Evolutionary conservation across 2,113 vertebrate species (phyloP).

Genomic region (Psilopogon haemacephalus): DNA sequence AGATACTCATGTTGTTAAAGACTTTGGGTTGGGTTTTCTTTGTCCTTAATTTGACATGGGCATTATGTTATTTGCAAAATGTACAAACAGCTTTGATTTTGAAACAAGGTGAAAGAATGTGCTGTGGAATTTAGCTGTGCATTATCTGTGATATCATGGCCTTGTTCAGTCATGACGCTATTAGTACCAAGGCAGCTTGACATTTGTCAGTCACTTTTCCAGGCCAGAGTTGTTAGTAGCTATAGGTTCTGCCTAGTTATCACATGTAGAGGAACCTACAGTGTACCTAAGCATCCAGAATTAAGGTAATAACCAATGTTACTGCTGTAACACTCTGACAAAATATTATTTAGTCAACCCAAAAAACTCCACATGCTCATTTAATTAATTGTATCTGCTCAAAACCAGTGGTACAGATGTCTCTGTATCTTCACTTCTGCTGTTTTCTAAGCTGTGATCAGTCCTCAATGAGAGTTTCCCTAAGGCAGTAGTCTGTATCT

Average conservation of each 20-base stretch:
- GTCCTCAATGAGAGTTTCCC: not conserved
- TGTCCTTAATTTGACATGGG: not conserved
- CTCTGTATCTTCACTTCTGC: not conserved
- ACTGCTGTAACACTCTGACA: not conserved
- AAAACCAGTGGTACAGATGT: not conserved
- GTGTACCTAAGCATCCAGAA: not conserved
- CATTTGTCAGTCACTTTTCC: not conserved
- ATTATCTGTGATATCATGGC: not conserved
- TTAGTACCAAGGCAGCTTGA: not conserved
- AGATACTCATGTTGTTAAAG: not conserved
- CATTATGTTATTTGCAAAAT: not conserved
- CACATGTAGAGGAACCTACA: not conserved
- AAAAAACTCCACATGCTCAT: not conserved
- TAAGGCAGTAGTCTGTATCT: conserved; percentile 4
- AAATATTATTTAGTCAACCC: not conserved
- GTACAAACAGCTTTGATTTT: not conserved
- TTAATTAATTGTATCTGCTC: conserved; percentile 16
- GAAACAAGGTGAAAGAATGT: not conserved
- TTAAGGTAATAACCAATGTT: not conserved
- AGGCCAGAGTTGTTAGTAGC: not conserved
- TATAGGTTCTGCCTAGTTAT: not conserved
- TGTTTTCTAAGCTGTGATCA: not conserved
- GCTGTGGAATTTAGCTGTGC: not conserved
- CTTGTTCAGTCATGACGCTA: not conserved
- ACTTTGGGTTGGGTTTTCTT: not conserved